These are phyloP conservation scores for Aphelinus atriplicis DNA, from an alignment of 1,140 invertebrate genomes.

Conservation along the genomic window DNA sequence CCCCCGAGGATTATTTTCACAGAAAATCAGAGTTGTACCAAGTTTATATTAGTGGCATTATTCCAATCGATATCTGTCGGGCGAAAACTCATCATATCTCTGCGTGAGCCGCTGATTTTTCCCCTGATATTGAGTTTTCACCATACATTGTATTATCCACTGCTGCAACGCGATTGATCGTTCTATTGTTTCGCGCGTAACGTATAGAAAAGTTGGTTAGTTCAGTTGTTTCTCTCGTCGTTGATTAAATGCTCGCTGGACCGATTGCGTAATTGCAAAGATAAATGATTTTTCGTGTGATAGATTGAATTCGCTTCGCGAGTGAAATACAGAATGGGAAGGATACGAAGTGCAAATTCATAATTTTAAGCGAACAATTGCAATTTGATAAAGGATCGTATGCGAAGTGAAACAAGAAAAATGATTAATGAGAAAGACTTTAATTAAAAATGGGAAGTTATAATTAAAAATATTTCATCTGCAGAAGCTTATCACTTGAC, in stretches of 20 bases:
- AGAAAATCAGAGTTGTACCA: no score
- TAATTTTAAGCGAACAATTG: constrained; percentile 27
- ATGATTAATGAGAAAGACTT: neutral
- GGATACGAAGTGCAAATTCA: constrained; percentile 1
- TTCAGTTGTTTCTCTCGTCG: neutral
- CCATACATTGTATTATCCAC: no score
- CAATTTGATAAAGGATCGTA: constrained; percentile 25
- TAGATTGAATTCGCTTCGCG: neutral
- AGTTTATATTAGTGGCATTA: no score
- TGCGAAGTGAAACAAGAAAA: neutral
- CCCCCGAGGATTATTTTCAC: no score
- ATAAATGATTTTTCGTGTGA: neutral
- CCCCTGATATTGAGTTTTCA: no score
- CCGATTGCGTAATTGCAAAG: neutral
- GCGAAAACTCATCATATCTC: no score
- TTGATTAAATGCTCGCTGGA: neutral
- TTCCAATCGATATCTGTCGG: no score
- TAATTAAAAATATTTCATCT: constrained; percentile 35
- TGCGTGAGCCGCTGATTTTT: no score
- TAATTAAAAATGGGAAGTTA: constrained; percentile 20
- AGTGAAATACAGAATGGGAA: neutral
- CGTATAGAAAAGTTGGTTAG: no score
- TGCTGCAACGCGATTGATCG: no score
- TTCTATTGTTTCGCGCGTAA: no score
- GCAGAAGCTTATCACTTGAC: constrained; percentile 11